Evolutionary conservation across 2,797 vertebrate genomes (phyloP).

Genomic region (Liparis tanakae): DNA sequence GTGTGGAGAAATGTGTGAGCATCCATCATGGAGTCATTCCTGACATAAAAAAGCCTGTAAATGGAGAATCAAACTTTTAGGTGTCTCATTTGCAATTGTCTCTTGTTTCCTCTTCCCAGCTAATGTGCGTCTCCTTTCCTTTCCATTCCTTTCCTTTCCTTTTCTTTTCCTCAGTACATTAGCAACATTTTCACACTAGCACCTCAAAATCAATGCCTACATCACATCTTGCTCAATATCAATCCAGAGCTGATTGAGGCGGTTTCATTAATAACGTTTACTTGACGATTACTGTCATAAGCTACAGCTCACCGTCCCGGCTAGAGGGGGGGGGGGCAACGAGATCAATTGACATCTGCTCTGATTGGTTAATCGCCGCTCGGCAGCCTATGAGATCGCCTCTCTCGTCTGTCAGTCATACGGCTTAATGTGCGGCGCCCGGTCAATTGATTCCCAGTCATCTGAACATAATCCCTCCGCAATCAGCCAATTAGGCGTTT

Average conservation of each 20-base stretch:
- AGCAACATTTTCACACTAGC: slow-evolving; percentile 1
- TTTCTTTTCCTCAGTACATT: background rate
- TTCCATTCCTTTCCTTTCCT: background rate
- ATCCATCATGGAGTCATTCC: background rate
- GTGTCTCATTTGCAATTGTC: background rate
- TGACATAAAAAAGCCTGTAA: background rate
- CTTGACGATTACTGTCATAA: slow-evolving; percentile 47
- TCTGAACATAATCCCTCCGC: slow-evolving; percentile 74
- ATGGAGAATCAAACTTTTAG: background rate
- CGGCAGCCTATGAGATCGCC: slow-evolving; percentile 45
- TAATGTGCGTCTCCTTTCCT: background rate
- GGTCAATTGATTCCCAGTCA: slow-evolving; percentile 77
- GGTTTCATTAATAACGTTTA: slow-evolving; percentile 40
- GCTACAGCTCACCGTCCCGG: slow-evolving; percentile 28
- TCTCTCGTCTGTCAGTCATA: slow-evolving; percentile 67
- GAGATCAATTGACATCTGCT: slow-evolving; percentile 61
- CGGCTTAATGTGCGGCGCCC: slow-evolving; percentile 48
- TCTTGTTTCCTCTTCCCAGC: background rate
- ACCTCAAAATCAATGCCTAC: slow-evolving; percentile 47
- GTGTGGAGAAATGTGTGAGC: background rate
- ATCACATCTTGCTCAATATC: slow-evolving; percentile 45
- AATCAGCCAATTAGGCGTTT: slow-evolving; percentile 80
- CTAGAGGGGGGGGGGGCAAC: background rate
- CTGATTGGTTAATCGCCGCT: slow-evolving; percentile 63
- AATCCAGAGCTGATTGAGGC: slow-evolving; percentile 12